A percentile compares a stretch with the other conserved stretches of the same genome.
Conservation (phyloP, 1,140 invertebrate species). For the Cydia amplana region DNA sequence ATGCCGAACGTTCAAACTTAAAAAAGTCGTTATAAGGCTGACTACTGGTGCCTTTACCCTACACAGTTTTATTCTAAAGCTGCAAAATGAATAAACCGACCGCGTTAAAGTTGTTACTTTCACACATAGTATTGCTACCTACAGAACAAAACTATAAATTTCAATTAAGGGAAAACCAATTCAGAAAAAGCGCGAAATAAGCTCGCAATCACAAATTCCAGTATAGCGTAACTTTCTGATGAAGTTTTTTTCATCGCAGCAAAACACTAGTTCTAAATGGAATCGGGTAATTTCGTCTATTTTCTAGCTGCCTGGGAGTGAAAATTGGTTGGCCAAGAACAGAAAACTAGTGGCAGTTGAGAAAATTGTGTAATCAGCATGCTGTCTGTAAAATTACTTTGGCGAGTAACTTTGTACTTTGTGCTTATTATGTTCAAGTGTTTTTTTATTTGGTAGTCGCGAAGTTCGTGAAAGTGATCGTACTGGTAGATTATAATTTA, state of each 20-base stretch:
- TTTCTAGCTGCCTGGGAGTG: conserved; percentile 18
- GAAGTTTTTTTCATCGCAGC: conserved; percentile 10
- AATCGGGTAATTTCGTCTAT: conserved; percentile 7
- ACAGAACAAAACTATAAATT: not conserved
- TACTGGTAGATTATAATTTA: no score
- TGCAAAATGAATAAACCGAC: no score
- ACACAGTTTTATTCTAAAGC: no score
- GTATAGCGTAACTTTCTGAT: conserved; percentile 1
- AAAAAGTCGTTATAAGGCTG: no score
- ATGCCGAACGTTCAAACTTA: no score
- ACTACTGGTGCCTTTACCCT: no score
- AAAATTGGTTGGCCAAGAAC: conserved; percentile 14
- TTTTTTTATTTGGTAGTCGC: not conserved
- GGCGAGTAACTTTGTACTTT: not conserved
- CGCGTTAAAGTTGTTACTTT: not conserved
- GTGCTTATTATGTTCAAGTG: not conserved
- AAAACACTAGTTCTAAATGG: conserved; percentile 19
- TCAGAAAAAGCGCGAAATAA: not conserved
- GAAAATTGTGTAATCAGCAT: conserved; percentile 16
- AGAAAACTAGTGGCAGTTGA: conserved; percentile 9
- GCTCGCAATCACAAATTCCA: not conserved
- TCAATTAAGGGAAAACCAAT: not conserved
- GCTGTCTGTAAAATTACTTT: conserved; percentile 4
- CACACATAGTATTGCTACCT: not conserved
- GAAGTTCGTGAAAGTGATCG: no score